Evolutionary conservation across 2,797 vertebrate genomes (phyloP).

Genomic region (Lepilemur septentrionalis): DNA sequence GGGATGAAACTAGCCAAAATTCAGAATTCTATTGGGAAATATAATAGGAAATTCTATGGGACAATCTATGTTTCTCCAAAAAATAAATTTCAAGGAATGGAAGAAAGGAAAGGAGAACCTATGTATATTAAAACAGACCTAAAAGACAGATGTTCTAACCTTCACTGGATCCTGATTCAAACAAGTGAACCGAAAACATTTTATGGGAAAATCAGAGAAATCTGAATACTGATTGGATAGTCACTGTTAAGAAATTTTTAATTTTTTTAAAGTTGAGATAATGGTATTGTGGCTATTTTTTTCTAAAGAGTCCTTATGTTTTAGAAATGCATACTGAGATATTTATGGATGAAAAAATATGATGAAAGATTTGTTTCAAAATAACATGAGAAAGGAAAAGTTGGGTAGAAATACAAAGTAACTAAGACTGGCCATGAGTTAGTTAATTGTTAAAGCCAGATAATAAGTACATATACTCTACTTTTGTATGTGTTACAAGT

Average conservation of each 20-base stretch:
- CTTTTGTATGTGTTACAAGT: background rate
- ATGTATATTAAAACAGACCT: background rate
- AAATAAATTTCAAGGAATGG: background rate
- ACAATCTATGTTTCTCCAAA: background rate
- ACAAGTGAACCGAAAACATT: background rate
- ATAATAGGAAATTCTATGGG: background rate
- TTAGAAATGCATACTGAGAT: conserved; percentile 25
- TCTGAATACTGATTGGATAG: background rate
- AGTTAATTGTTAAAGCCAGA: background rate
- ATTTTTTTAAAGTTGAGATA: background rate
- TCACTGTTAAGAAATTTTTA: background rate
- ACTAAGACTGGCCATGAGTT: background rate
- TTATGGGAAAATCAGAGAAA: background rate
- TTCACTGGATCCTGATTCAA: background rate
- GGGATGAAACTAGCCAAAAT: background rate
- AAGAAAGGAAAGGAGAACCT: background rate
- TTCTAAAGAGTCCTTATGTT: background rate
- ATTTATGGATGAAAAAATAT: background rate
- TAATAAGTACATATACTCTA: background rate
- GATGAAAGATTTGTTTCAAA: conserved; percentile 1
- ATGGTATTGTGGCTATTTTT: background rate
- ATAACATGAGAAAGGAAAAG: background rate
- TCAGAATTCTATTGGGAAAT: background rate
- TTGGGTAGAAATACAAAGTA: background rate
- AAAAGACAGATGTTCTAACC: background rate